Base-by-base conservation (phyloP, 64 coral and sea anemone genomes). In the Pocillopora damicornis region DNA sequence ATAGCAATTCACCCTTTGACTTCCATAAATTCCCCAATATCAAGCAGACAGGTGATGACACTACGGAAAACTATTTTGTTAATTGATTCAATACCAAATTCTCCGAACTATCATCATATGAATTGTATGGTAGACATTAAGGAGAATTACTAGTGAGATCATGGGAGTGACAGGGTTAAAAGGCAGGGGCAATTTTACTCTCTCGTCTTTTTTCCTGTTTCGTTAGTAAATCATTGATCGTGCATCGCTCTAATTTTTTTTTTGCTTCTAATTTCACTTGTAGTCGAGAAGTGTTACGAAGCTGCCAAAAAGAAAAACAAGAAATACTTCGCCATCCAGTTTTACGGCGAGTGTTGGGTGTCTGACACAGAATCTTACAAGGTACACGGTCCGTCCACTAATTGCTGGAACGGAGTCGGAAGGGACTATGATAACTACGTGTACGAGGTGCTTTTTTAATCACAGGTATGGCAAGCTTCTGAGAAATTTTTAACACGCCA, bases 311-410 rank as follows among this genome's bases (percentile, higher is more conserved):
- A 82, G 56, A 68, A 58, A 11, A 91, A 91, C 0, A 89, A 92
- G 74, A 87, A 89, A 45, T 96, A 87, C 82, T 96, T 96, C 75
- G 94, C 90, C 61, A 75, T 96, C 30, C 94, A 96, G 78, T 96
- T 96, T 82, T 96, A 81, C 45, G 94, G 94, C 15, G 94, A 96
- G 69, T 96, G 94, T 23, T 96, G 94, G 94, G 94, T 96, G 13
- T 87, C 89, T 2, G 82, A 92, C 9, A 88, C 37, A 0, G 75
- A 87, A 0, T 82, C 75, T 17, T 93, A 90, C 83, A 88, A 96
- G 66, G 87, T 61, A 42, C 72, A 96, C 51, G 91, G 91, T 25
- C 75, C 59, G 36, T 93, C 94, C 4, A 78, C 63, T 23, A 87
- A 90, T 34, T 96, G 94, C 30, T 92, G 83, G 86, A 92, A 92